Base-by-base conservation (phyloP, 2,797 vertebrate species). In the Tangara arthus region DNA sequence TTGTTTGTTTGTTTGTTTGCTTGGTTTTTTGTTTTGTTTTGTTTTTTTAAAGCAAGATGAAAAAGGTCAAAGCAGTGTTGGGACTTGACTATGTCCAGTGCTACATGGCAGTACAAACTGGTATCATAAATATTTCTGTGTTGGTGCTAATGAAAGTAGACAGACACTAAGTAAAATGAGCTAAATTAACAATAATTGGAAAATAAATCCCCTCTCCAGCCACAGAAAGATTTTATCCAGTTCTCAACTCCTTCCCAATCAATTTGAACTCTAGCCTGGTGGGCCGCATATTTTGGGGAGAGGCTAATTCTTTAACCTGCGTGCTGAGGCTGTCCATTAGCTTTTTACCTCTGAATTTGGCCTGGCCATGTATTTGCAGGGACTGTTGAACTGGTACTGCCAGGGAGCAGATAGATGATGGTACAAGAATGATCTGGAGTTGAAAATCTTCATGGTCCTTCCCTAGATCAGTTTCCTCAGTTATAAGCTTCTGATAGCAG, bases 1-100 rank as follows among this genome's bases (percentile, higher is more conserved):
- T 37, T 59, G 5, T 4, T 5, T 41, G 5, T 4, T 5, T 41
- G 5, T 4, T 5, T 41, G 10, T n/a, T n/a, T n/a, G n/a, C n/a
- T n/a, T n/a, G n/a, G 5, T 3, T 10, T 5, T 42, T 8, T 56
- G 5, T 52, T 49, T 82, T n/a, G n/a, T n/a, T 9, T 14, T 27
- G 28, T 57, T 57, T 60, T 60, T 39, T 14, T 5, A 17, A 21
- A 4, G 1, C 7, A 39, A 2, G 17, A 34, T 78, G 14, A 17
- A 18, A 27, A 83, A 81, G 14, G 9, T 84, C 27, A 56, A 81
- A 78, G 30, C 20, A 61, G 12, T 59, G 9, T 84, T 69, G 8
- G 9, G n/a, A 7, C 11, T 89, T 81, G 26, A 55, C 65, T 75
- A 34, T 30, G 9, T 61, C 3, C 35, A 11, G 37, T 39, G 15